Conservation (phyloP, 2,113 vertebrate genomes). For the Maccullochella peelii region DNA sequence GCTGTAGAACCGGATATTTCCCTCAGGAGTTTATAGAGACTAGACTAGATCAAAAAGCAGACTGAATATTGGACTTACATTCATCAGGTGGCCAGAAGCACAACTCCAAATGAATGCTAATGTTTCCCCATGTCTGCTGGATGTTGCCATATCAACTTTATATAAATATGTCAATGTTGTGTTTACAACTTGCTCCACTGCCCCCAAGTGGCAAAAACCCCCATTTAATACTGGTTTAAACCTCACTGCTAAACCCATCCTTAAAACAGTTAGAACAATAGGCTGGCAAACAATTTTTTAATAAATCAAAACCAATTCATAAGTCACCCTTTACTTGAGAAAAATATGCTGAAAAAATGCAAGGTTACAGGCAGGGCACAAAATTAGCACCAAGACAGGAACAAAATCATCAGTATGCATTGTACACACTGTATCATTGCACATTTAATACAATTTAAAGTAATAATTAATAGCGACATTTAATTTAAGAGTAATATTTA, state of each 20-base stretch:
- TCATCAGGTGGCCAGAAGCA: not conserved
- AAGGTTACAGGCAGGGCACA: too few species aligned
- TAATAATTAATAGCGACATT: slow-evolving; percentile 26
- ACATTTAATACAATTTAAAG: slow-evolving; percentile 24
- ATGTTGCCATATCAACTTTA: not conserved
- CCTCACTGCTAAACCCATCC: not conserved
- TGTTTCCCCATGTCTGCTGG: not conserved
- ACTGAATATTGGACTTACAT: not conserved
- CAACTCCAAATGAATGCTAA: not conserved
- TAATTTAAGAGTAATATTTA: slow-evolving; percentile 17
- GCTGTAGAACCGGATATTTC: not conserved
- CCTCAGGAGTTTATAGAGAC: not conserved
- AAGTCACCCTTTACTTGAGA: not conserved
- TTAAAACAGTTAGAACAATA: not conserved
- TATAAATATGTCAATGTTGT: not conserved
- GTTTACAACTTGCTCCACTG: not conserved
- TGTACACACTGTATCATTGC: slow-evolving; percentile 10
- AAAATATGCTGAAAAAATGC: too few species aligned
- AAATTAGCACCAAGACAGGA: not conserved
- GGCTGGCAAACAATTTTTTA: not conserved
- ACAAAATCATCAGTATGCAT: slow-evolving; percentile 19
- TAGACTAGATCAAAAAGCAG: not conserved
- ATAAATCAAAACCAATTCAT: slow-evolving; percentile 13
- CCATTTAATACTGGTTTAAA: not conserved
- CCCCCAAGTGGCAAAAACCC: not conserved